Evolutionary conservation across 2,113 vertebrate species (phyloP), one percentile per base, ranked within the genome.

Genomic region (Anolis sagrei): DNA sequence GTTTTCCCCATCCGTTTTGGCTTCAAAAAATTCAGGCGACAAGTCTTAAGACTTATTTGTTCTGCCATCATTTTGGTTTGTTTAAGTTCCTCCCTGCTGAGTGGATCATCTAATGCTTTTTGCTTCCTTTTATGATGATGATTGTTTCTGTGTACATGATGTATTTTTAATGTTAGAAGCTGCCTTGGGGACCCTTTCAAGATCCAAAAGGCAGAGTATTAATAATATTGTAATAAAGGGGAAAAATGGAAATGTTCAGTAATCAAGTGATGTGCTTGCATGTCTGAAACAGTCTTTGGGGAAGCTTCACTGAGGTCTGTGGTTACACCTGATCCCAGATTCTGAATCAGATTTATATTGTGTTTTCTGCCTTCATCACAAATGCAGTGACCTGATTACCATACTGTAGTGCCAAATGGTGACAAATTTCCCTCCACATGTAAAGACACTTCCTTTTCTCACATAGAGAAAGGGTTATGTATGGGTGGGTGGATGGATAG

Each of bases 101-200:
- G 49, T 78, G 51, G 39, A 8, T 27, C 9, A 13, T 39, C 36
- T 39, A 21, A 58, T 32, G 18, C n/a, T 13, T 49, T 10, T 49
- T 68, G 29, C 36, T 81, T 29, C 32, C 62, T 32, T 81, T 69
- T 81, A 64, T 68, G 78, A 48, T 66, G 39, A 80, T 48, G 27
- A 4, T n/a, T 9, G 36, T n/a, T 39, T 49, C 36, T 18, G 62
- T 18, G 62, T 48, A 49, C 2, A 48, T 68, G 27, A 68, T 81
- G 39, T 32, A 32, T 32, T 39, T 81, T 81, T 81, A 68, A 81
- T 68, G 79, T 11, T 49, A 68, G 79, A 68, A 68, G 79, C 39
- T 49, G 64, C 39, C 7, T 48, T n/a, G 19, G 4, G 27, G 23
- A 48, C 39, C 44, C 79, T 25, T 66, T 80, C 10, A 48, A 34